Evolutionary conservation across 2,888 invertebrate genomes (phyloP), one percentile per base, ranked within the genome.

Genomic region (Xylota sylvarum): DNA sequence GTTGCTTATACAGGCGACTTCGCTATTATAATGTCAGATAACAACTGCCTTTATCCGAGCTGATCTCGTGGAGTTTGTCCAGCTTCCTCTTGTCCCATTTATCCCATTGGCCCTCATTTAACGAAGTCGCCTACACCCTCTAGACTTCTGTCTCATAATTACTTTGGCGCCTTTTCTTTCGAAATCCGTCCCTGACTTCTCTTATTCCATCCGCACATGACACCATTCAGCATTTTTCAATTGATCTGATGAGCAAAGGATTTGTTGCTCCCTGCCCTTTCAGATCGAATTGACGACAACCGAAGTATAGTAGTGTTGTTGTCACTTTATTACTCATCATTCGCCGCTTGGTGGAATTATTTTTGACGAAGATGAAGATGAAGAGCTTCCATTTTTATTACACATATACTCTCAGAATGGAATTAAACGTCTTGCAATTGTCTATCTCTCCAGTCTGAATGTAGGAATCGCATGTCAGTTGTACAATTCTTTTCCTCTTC

Each of bases 341-440:
- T 40, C 27, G n/a, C 23, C 27, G n/a, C 23, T 60, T 12, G 30
- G 9, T 5, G 30, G 70, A 17, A 56, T 70, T 56, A 56, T 30
- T n/a, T 27, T 19, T 27, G 56, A 56, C 69, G 69, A 70, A 46
- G 56, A 46, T n/a, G 56, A 30, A 43, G 55, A 14, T 27, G 17
- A 23, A 74, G 55, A 43, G 52, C 30, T 55, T 43, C 30, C 32
- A 62, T 43, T 55, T 55, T 74, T 55, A 43, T 56, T 56, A n/a
- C 43, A 56, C 19, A 17, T n/a, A 48, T 48, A 65, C 65, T 48
- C 56, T 37, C 27, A 23, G 23, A 56, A 65, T 55, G 46, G 56
- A 46, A 65, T 76, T 76, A 48, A 65, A 58, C 9, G 37, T 65
- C 65, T 35, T 65, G 23, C 35, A 64, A 43, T 65, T 35, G 64